A percentile compares a stretch with the other conserved stretches of the same genome.
These are phyloP conservation scores for Drosophila ercepeae DNA, from an alignment of 1,140 invertebrate genomes.

Conservation along the genomic window DNA sequence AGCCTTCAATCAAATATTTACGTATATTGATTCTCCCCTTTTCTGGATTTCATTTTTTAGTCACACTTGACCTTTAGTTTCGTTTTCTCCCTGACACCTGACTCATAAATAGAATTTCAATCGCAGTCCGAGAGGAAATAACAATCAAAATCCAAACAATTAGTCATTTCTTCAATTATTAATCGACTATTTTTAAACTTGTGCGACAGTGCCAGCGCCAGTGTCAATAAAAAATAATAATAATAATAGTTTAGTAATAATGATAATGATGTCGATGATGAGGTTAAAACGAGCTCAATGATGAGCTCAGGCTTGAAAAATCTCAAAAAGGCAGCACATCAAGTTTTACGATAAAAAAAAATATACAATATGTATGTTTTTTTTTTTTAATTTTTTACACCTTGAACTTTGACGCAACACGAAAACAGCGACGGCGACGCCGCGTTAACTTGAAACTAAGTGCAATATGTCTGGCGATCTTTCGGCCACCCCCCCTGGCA, in stretches of 20 bases:
- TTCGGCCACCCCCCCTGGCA: conserved; percentile 8
- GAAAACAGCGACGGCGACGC: conserved; percentile 10
- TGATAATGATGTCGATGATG: conserved; percentile 16
- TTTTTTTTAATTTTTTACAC: conserved; percentile 36
- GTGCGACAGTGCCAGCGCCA: conserved; percentile 26
- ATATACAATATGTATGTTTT: conserved; percentile 1
- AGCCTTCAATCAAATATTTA: neutral
- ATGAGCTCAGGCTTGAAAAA: conserved; percentile 64
- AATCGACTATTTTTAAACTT: conserved; percentile 77
- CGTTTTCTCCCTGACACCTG: conserved; percentile 43
- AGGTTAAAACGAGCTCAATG: conserved; percentile 10
- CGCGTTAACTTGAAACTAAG: conserved; percentile 34
- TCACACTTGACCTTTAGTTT: conserved; percentile 1
- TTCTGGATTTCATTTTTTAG: no score
- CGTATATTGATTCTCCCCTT: neutral
- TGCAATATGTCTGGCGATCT: conserved; percentile 47
- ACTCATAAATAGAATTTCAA: conserved; percentile 22
- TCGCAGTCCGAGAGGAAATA: conserved; percentile 11
- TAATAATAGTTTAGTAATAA: neutral
- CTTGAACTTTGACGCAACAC: conserved; percentile 73
- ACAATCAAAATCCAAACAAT: conserved; percentile 39
- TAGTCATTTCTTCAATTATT: conserved; percentile 77
- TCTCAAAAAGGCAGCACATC: conserved; percentile 22
- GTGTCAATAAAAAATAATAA: no score
- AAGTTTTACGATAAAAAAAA: no score